Evolutionary conservation across 2,888 invertebrate genomes (phyloP).

Genomic region (Junonia oenone): DNA sequence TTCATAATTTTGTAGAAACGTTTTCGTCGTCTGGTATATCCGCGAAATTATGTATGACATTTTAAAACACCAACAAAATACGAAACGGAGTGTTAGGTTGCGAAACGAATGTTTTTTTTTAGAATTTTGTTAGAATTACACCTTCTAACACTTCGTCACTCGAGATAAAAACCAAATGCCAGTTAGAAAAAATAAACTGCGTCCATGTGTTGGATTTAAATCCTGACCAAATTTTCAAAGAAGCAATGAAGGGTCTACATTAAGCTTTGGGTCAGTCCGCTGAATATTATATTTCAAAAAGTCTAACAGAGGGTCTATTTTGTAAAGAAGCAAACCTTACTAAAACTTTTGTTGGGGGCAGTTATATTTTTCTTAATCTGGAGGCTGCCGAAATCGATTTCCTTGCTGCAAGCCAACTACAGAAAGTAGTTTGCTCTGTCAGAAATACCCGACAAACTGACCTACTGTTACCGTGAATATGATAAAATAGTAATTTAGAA

Average conservation of each 20-base stretch:
- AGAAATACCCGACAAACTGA: not conserved
- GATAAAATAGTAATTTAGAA: no score
- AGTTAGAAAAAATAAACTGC: not conserved
- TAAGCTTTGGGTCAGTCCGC: not conserved
- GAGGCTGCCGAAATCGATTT: not conserved
- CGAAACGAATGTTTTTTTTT: constrained; percentile 1
- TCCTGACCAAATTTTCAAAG: not conserved
- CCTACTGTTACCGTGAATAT: not conserved
- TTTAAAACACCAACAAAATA: not conserved
- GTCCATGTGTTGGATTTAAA: not conserved
- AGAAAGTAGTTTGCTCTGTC: not conserved
- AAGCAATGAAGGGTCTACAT: not conserved
- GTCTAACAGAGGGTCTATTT: no score
- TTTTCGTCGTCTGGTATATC: not conserved
- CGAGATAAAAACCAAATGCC: not conserved
- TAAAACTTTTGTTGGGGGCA: not conserved
- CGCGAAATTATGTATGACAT: not conserved
- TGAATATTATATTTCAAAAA: not conserved
- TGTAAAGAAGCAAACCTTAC: not conserved
- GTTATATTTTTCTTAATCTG: not conserved
- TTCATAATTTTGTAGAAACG: not conserved
- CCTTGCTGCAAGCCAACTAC: not conserved
- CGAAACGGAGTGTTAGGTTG: not conserved
- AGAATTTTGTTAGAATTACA: not conserved
- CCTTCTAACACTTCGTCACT: not conserved